These are phyloP conservation scores for Nemapogon koenigi DNA, from an alignment of 2,888 invertebrate species.

Conservation along the genomic window DNA sequence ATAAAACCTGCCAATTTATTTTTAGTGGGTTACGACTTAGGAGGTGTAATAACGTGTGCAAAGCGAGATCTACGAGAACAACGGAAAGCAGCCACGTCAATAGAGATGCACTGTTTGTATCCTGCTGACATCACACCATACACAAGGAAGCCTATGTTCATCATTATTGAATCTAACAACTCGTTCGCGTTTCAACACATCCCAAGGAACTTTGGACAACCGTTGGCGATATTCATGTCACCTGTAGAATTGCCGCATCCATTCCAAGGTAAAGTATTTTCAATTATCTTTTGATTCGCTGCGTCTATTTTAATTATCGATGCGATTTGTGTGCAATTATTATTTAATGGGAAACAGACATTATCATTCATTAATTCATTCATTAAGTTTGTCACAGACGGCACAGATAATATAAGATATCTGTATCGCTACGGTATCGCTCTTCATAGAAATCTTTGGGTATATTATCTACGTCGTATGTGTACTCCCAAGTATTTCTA, in stretches of 20 bases:
- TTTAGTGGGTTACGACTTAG: slow-evolving; percentile 86
- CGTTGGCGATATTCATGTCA: slow-evolving; percentile 91
- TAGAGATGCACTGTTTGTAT: slow-evolving; percentile 82
- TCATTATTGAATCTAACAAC: slow-evolving; percentile 95
- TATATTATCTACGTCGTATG: too few relatives aligned
- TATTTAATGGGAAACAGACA: too few relatives aligned
- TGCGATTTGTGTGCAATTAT: too few relatives aligned
- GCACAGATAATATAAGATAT: too few relatives aligned
- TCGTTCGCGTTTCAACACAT: slow-evolving; percentile 91
- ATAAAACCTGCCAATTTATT: slow-evolving; percentile 13
- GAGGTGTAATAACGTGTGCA: slow-evolving; percentile 89
- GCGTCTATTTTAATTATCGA: too few relatives aligned
- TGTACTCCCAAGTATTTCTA: too few relatives aligned
- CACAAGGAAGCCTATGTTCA: slow-evolving; percentile 89
- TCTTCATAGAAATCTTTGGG: too few relatives aligned
- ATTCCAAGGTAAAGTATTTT: slow-evolving; percentile 71
- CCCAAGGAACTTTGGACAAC: slow-evolving; percentile 90
- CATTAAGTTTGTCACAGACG: too few relatives aligned
- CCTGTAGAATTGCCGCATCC: slow-evolving; percentile 88
- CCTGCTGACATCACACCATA: slow-evolving; percentile 94
- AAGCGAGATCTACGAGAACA: slow-evolving; percentile 72
- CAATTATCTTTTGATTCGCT: too few relatives aligned
- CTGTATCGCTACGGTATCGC: too few relatives aligned
- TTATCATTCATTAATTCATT: too few relatives aligned
- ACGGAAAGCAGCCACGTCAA: slow-evolving; percentile 32